Base-by-base conservation (phyloP, 2,888 invertebrate species). In the Drosophila lutescens region DNA sequence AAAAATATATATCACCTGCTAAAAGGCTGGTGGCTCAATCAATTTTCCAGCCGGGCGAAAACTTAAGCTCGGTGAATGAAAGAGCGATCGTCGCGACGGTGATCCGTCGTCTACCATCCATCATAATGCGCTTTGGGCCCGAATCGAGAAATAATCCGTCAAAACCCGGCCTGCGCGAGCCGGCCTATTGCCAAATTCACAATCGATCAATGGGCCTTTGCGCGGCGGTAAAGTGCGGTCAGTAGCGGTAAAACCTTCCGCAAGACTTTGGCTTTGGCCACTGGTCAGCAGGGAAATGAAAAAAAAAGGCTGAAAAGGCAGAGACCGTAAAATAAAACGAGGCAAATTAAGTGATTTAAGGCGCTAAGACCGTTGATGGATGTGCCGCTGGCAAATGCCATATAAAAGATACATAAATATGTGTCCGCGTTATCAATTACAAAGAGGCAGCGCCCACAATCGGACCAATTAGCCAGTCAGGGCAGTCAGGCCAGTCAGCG, bases 141-240 rank as follows among this genome's bases (percentile, higher is more conserved):
- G 56, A 71, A 89, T 85, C 76, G 86, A 81, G 86, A 83, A 89
- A 89, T 90, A 90, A 90, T 89, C 90, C 90, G 88, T 90, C 90
- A 90, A 87, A 68, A 72, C 34, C 49, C n/a, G 17, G 26, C 38
- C 30, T 15, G 62, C 9, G 68, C 72, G 63, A n/a, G 38, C 38
- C 2, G 23, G 60, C 50, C 67, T 78, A 70, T 83, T 86, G 85
- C 85, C 89, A 88, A 85, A 85, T 85, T 85, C 81, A 88, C 87
- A 88, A 85, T 85, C 86, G 88, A 85, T 88, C 84, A 86, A 55
- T 65, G 67, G 53, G 63, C 43, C 17, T 61, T 65, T 74, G 70
- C 75, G 78, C 73, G 78, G 79, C 54, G 59, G 43, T 59, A 57
- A 60, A 57, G 56, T 38, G 72, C 61, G 60, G 30, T 43, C 74